These are phyloP conservation scores for Deroplatys truncata DNA, from an alignment of 2,888 invertebrate species.

Conservation along the genomic window DNA sequence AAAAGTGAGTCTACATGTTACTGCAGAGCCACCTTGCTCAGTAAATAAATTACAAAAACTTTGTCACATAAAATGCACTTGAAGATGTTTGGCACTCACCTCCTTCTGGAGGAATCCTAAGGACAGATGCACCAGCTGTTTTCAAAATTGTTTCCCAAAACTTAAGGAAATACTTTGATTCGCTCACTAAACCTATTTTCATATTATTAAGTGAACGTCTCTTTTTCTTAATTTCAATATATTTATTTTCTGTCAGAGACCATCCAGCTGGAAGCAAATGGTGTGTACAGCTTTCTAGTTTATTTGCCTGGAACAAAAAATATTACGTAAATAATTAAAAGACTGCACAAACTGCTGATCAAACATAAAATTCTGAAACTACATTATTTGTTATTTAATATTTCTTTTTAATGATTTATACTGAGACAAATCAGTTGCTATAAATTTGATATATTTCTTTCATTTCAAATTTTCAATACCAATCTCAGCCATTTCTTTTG, in stretches of 20 bases:
- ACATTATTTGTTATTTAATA: too few species aligned
- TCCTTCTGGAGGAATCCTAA: neutral
- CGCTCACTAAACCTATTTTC: slow-evolving; percentile 16
- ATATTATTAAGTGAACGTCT: neutral
- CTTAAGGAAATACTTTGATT: slow-evolving; percentile 48
- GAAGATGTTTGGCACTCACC: neutral
- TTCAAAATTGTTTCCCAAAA: slow-evolving; percentile 61
- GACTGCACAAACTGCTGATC: too few species aligned
- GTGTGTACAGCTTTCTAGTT: slow-evolving; percentile 36
- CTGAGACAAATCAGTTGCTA: too few species aligned
- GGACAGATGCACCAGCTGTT: slow-evolving; percentile 47
- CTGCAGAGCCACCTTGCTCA: too few species aligned
- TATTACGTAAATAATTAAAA: neutral
- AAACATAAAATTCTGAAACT: too few species aligned
- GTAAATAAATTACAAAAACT: too few species aligned
- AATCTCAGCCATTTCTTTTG: too few species aligned
- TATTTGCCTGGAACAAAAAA: neutral
- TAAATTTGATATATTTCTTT: too few species aligned
- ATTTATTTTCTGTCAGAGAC: slow-evolving; percentile 50
- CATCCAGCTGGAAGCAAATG: slow-evolving; percentile 62
- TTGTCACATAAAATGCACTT: too few species aligned
- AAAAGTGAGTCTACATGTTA: too few species aligned
- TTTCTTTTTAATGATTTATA: too few species aligned
- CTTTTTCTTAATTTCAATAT: slow-evolving; percentile 38
- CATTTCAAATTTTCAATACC: too few species aligned